Conservation (phyloP, 2,888 invertebrate species). For the Penaeus monodon region DNA sequence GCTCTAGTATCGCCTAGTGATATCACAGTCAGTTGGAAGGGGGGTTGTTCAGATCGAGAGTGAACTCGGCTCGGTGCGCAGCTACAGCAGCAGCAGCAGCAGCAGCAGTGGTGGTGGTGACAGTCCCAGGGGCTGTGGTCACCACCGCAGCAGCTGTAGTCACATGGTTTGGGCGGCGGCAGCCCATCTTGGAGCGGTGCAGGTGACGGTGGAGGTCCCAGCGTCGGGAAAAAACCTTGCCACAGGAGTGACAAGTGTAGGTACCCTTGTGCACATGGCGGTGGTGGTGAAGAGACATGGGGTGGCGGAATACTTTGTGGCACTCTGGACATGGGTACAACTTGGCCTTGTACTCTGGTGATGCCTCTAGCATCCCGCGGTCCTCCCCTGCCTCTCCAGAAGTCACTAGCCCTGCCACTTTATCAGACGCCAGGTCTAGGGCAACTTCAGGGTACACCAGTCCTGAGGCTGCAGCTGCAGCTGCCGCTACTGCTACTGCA, state of each 20-base stretch:
- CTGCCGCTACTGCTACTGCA: constrained; percentile 35
- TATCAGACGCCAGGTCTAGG: constrained; percentile 47
- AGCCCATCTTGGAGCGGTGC: constrained; percentile 66
- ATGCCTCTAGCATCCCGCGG: constrained; percentile 32
- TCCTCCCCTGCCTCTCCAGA: constrained; percentile 44
- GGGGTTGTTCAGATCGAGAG: constrained; percentile 65
- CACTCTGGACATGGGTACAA: constrained; percentile 65
- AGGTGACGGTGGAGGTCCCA: constrained; percentile 66
- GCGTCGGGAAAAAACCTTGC: constrained; percentile 66
- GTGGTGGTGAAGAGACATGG: constrained; percentile 66
- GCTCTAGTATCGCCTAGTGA: constrained; percentile 65
- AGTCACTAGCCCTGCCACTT: constrained; percentile 37
- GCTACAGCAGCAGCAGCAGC: constrained; percentile 39
- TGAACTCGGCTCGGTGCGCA: constrained; percentile 61
- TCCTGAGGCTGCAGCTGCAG: constrained; percentile 33
- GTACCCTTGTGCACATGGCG: constrained; percentile 65
- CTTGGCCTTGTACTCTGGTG: constrained; percentile 56
- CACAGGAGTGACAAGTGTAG: constrained; percentile 65
- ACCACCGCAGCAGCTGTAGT: constrained; percentile 37
- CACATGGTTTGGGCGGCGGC: constrained; percentile 62
- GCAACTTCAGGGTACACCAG: constrained; percentile 49
- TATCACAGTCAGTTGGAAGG: constrained; percentile 66
- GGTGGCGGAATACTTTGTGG: constrained; percentile 65
- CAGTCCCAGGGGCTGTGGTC: neutral
- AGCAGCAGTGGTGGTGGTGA: constrained; percentile 34